Percentiles rank a stretch among this genome's conserved stretches.
These are phyloP conservation scores for Opisthocomus hoazin DNA, from an alignment of 2,113 vertebrate species.

Conservation along the genomic window DNA sequence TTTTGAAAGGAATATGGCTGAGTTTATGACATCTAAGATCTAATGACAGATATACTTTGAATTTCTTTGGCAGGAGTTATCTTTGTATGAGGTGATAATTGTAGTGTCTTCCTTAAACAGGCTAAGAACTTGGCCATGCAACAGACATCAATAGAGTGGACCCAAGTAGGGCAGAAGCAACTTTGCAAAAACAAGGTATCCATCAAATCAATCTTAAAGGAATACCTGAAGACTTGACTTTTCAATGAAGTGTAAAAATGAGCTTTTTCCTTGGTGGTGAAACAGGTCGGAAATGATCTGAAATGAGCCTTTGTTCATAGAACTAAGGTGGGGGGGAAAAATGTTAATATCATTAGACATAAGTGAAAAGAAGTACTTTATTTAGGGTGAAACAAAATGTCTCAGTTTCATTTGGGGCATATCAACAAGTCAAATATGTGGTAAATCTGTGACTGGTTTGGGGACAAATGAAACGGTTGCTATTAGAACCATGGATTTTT, in stretches of 20 bases:
- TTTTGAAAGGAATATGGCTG: not conserved
- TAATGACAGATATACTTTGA: not conserved
- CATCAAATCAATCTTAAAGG: not conserved
- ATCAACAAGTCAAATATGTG: not conserved
- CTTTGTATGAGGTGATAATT: not conserved
- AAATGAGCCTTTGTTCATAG: rapidly evolving
- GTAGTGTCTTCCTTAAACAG: not conserved
- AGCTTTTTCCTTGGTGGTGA: not conserved
- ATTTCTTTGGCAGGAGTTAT: not conserved
- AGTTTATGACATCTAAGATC: not conserved
- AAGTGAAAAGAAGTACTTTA: not conserved
- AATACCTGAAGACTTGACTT: not conserved
- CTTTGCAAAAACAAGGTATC: not conserved
- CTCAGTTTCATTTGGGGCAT: not conserved
- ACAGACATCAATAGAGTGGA: not conserved
- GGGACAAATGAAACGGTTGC: not conserved
- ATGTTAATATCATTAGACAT: rapidly evolving
- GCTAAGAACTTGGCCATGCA: rapidly evolving
- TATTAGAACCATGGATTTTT: not conserved
- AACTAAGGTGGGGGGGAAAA: too few species aligned
- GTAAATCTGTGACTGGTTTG: not conserved
- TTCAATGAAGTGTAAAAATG: not conserved
- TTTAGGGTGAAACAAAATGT: not conserved
- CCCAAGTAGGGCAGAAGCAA: not conserved
- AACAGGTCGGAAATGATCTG: rapidly evolving